Base-by-base conservation (phyloP, 53 echinoderm and acorn worm species). In the Holothuria scabra region DNA sequence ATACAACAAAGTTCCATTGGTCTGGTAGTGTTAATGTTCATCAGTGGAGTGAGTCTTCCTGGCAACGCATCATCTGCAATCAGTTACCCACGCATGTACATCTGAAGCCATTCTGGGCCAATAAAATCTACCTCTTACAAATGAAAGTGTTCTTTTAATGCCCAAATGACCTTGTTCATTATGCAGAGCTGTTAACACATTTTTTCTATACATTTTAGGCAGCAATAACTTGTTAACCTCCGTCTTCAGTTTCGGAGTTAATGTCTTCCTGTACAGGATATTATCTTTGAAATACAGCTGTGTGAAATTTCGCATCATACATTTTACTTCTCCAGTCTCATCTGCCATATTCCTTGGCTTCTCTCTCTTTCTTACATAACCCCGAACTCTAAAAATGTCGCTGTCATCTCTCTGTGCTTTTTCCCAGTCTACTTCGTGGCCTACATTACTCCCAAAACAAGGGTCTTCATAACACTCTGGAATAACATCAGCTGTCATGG, bases 1-100 rank as follows among this genome's bases (percentile, higher is more conserved):
- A 87, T 82, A 23, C 87, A 87, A 1, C 68, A 82, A 5, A 83
- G 29, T 46, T 87, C 87, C 28, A 87, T 69, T 79, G 87, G 87
- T 33, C 71, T 62, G 44, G 28, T 61, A 0, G 87, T 82, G 46
- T 37, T 83, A 8, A 83, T 49, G 37, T 49, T 82, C 19, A 72
- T 82, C 8, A 87, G 52, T 5, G 87, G 87, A 22, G 87, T 46
- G 55, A 23, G 69, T 67, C 56, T 83, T 83, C n/a, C 83, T 70
- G 10, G 59, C 9, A 2, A 87, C 82, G 63, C 83, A 87, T 21
- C 61, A 21, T 7, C 83, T 72, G 32, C 83, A 87, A 28, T 19
- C 44, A 9, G 31, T 31, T 24, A 87, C 65, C 66, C 84, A 85
- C 2, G 28, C 8, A 18, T 85, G n/a, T 0, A 85, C 65, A 30